Percentiles rank a stretch among this genome's conserved stretches.
These are phyloP conservation scores for Myotis yumanensis DNA, from an alignment of 2,113 vertebrate genomes.

Conservation along the genomic window DNA sequence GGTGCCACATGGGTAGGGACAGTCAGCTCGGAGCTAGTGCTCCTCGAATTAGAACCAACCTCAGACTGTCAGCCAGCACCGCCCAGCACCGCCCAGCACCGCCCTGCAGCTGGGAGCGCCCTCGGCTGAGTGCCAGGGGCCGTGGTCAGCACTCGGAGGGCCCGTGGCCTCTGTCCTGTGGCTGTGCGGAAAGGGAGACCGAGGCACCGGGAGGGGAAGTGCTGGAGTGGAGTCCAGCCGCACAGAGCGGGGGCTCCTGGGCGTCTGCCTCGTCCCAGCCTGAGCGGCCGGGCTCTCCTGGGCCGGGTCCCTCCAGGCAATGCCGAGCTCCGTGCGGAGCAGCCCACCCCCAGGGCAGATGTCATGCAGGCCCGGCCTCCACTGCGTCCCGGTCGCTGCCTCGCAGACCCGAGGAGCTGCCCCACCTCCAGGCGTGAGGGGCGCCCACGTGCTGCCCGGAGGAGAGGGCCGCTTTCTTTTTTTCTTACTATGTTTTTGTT, in stretches of 20 bases:
- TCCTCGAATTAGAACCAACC: constrained; percentile 48
- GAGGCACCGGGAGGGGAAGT: not conserved
- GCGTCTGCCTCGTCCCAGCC: fast-evolving
- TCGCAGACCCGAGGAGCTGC: not conserved
- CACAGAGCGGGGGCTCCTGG: fast-evolving
- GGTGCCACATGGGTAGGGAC: not conserved
- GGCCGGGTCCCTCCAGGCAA: not conserved
- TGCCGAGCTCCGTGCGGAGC: fast-evolving
- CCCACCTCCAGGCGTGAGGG: no score
- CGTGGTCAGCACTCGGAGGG: not conserved
- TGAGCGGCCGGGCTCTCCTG: not conserved
- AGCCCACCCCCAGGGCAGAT: fast-evolving
- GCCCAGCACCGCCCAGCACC: fast-evolving
- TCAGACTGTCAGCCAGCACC: fast-evolving
- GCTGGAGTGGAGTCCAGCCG: not conserved
- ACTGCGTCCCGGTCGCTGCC: not conserved
- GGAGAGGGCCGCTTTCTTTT: no score
- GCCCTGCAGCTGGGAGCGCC: no score
- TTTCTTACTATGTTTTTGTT: no score
- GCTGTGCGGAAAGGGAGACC: not conserved
- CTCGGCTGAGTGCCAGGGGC: fast-evolving
- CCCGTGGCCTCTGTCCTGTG: fast-evolving
- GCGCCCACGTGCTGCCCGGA: no score
- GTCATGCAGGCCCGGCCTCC: no score
- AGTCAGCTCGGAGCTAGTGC: not conserved